Evolutionary conservation across 2,888 invertebrate genomes (phyloP), one percentile per base, ranked within the genome.

Genomic region (Syrphus vitripennis): DNA sequence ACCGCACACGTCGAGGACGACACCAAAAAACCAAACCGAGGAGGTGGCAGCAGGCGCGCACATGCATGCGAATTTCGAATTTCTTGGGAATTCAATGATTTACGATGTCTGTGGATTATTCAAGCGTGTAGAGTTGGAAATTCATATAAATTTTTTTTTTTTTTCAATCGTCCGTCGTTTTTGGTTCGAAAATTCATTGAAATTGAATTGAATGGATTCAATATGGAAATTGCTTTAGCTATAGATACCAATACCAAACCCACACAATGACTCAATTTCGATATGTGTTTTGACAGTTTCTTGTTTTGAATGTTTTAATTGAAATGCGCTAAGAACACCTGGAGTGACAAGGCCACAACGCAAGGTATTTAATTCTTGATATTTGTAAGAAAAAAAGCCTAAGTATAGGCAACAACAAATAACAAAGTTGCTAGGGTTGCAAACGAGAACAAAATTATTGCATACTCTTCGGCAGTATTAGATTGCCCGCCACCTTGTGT

Each of bases 21-120:
- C 59, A 61, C 59, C 31, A 34, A 67, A 75, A 40, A 40, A 76
- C 70, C 37, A 50, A 72, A 55, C 50, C 31, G 34, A 42, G 55
- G 31, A 59, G 61, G 72, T 59, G 21, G 59, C 14, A 4, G 21
- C 16, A 14, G 71, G 45, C 55, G 57, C 57, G 57, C 57, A 63
- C 63, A 59, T 57, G 77, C 79, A 86, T 88, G 63, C 29, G 79
- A 67, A 70, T 63, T 82, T 86, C 77, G 75, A 67, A 70, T 70
- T 86, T 86, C 82, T 86, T 86, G 86, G 86, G 77, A 86, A 86
- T 82, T 77, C 69, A 50, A 86, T 86, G 86, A 86, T 86, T 86
- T 86, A 86, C 77, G 77, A 78, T 70, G 86, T 86, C 86, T 86
- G 86, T 59, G 84, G 76, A 72, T 81, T 84, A 81, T 71, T 84